Conservation (phyloP, 2,113 vertebrate species). For the Cryptotis parvus region DNA sequence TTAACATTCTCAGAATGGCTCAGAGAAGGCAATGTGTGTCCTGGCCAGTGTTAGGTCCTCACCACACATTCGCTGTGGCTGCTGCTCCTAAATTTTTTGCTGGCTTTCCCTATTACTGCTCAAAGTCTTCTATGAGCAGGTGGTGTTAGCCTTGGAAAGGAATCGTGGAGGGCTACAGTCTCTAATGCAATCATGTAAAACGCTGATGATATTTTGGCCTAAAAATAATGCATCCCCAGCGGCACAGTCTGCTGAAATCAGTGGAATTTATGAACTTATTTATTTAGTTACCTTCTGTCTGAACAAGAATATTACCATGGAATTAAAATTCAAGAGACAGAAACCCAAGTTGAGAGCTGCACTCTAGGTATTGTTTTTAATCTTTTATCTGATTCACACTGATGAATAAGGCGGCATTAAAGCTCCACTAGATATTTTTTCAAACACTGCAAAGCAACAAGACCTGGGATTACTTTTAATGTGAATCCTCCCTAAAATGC, state of each 20-base stretch:
- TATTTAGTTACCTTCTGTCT: conserved; percentile 70
- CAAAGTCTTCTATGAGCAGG: background rate
- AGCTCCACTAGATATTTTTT: conserved; percentile 66
- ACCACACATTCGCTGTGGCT: background rate
- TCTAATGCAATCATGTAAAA: background rate
- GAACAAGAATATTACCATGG: conserved; percentile 53
- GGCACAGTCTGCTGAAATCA: conserved; percentile 54
- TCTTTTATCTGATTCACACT: conserved; percentile 71
- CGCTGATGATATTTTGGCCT: conserved; percentile 62
- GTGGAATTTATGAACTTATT: conserved; percentile 55
- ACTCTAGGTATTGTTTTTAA: conserved; percentile 63
- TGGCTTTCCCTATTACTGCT: background rate
- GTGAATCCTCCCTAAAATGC: conserved; percentile 65
- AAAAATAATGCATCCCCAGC: conserved; percentile 59
- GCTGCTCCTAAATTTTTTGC: background rate
- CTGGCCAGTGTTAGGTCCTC: background rate
- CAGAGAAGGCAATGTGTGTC: background rate
- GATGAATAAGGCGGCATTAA: conserved; percentile 67
- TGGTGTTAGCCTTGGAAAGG: conserved; percentile 35
- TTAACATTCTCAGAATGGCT: too few relatives aligned
- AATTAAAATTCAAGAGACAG: conserved; percentile 77
- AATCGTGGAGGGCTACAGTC: background rate
- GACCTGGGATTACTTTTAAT: conserved; percentile 61
- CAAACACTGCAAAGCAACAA: conserved; percentile 39
- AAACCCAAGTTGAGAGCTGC: conserved; percentile 55